A percentile compares a stretch with the other conserved stretches of the same genome.
Evolutionary conservation across 1,140 invertebrate species (phyloP).

Genomic region (Pogonomyrmex californicus): DNA sequence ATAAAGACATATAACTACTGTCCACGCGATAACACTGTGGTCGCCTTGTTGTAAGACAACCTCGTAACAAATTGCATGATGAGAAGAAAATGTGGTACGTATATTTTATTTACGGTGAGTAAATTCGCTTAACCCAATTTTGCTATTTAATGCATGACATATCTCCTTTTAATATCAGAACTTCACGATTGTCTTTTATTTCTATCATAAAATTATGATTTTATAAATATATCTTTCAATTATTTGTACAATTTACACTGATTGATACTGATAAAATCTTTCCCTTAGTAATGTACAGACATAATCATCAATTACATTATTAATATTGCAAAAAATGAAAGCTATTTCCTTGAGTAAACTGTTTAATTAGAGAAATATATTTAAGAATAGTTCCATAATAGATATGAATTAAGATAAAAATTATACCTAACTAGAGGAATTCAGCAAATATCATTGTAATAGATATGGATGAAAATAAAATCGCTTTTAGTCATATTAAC

Average conservation of each 20-base stretch:
- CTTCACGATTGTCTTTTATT: slow-evolving; percentile 48
- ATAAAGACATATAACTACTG: slow-evolving; percentile 33
- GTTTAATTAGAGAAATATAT: background rate
- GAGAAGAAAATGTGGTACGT: slow-evolving; percentile 69
- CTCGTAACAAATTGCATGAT: slow-evolving; percentile 69
- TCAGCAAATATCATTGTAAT: background rate
- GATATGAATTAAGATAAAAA: background rate
- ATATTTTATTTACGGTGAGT: slow-evolving; percentile 73
- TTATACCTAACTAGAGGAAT: background rate
- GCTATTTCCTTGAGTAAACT: background rate
- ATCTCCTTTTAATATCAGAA: slow-evolving; percentile 29
- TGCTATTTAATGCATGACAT: slow-evolving; percentile 57
- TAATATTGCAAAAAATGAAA: background rate
- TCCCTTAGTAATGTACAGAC: background rate
- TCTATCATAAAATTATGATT: slow-evolving; percentile 2
- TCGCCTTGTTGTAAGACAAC: slow-evolving; percentile 65
- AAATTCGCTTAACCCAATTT: slow-evolving; percentile 68
- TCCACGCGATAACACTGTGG: slow-evolving; percentile 64
- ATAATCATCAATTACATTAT: background rate
- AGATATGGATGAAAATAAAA: background rate
- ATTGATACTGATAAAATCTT: slow-evolving; percentile 5
- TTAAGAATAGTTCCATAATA: background rate
- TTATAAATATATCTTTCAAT: slow-evolving; percentile 10
- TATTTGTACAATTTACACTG: background rate
- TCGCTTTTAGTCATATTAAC: background rate